Conservation (phyloP, 2,888 invertebrate species). For the Andrena haemorrhoa region DNA sequence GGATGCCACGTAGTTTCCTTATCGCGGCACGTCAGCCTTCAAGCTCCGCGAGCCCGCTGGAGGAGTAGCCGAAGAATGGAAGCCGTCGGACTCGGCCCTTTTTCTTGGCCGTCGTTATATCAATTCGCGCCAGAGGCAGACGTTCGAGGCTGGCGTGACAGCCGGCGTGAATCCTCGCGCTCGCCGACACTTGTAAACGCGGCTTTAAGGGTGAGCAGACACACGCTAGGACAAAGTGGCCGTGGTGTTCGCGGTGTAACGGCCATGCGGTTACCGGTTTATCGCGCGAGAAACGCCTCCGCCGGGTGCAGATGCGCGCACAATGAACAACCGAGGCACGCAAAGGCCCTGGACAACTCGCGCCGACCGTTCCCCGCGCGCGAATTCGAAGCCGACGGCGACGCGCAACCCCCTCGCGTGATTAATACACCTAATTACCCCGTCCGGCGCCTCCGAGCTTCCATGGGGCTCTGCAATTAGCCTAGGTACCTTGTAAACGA, state of each 20-base stretch:
- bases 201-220: conserved; percentile 67
- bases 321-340: conserved; percentile 47
- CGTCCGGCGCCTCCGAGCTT: conserved; percentile 29
- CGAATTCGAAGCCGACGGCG: conserved; percentile 18
- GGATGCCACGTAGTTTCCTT: not conserved
- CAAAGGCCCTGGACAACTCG: conserved; percentile 24
- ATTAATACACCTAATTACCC: conserved; percentile 60
- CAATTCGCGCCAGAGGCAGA: conserved; percentile 61
- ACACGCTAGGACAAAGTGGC: conserved; percentile 73
- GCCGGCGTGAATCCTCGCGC: conserved; percentile 67
- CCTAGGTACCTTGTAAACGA: conserved; percentile 48
- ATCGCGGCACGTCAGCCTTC: conserved; percentile 6
- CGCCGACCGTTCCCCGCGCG: conserved; percentile 24
- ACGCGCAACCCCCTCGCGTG: conserved; percentile 24
- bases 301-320: conserved; percentile 54
- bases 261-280: conserved; percentile 73
- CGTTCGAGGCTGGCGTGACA: conserved; percentile 57
- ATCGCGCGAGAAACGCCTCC: conserved; percentile 65
- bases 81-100: conserved; percentile 11
- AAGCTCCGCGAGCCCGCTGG: no score
- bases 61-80: conserved; percentile 5
- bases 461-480: conserved; percentile 42
- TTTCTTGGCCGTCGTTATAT: conserved; percentile 55
- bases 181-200: conserved; percentile 71
- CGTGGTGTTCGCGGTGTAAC: conserved; percentile 69